Base-by-base conservation (phyloP, 1,140 invertebrate genomes). In the Aphis craccivora region DNA sequence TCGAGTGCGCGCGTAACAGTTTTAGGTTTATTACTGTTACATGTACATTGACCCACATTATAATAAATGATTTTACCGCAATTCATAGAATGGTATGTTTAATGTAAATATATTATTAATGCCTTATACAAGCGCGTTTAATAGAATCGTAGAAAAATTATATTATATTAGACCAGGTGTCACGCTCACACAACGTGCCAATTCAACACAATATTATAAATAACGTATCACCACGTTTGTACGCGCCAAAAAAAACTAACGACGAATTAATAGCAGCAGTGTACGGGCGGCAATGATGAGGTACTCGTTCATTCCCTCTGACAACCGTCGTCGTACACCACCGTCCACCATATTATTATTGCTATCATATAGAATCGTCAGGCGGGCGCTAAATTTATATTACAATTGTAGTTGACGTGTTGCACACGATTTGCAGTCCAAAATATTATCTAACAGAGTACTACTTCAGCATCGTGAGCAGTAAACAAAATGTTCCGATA, bases 1-100 rank as follows among this genome's bases (percentile, higher is more conserved):
- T 90, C 53, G 89, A 43, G 25, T 35, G 55, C 89, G 89, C 37
- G 53, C 53, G 25, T 90, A 90, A 90, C 89, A 43, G 89, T 90
- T 90, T 90, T 90, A 40, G 89, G 89, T 60, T 90, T 90, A 67
- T 90, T 90, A 90, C 89, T 90, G 89, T 90, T 90, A 90, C 89
- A 67, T 90, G 51, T 60, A 90, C 89, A 90, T 67, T 90, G 89
- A 90, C 89, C 89, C 89, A 90, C 89, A 90, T 90, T 67, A 35
- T 20, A n/a, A 67, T 76, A 43, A 90, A 4, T 45, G 37, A 90
- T 90, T 90, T 90, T 90, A 90, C 89, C 37, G 89, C 51, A 90
- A 60, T 67, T 90, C 40, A 18, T 48, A 90, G 51, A 48, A 55
- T 89, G 18, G 43, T 90, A 67, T 43, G 55, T 40, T 67, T n/a